Evolutionary conservation across 2,888 invertebrate species (phyloP), one percentile per base, ranked within the genome.

Genomic region (Acrobasis repandana): DNA sequence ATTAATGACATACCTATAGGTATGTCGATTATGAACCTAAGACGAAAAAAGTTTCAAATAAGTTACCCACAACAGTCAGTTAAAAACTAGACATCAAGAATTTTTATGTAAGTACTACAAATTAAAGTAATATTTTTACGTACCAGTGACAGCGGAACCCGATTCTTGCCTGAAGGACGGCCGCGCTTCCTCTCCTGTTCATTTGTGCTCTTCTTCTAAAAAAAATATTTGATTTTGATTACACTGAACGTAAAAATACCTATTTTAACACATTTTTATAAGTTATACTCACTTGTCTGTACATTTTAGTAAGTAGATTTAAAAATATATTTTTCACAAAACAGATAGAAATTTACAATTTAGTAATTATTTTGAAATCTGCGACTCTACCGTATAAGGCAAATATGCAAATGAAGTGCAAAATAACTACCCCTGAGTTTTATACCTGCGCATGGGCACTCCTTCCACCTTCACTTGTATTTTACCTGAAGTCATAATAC

Each of bases 101-200:
- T 36, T 36, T 36, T 36, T 36, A 36, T 10, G 34, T 34, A 36
- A 8, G 4, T 36, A 36, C 36, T 36, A 36, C 6, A 1, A 36
- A 10, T 36, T 1, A 10, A 18, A 20, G 4, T 20, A 4, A 20
- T 20, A 20, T 20, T 20, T n/a, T 28, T 28, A 69, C 78, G 70
- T 66, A 85, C 85, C 50, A 67, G 59, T 47, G 80, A 74, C 0
- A 83, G 69, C 2, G 83, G 79, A 3, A 68, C 59, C 28, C 85
- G 67, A 58, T 80, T 79, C 47, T 70, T 77, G 8, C 85, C 83
- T 0, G 71, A 58, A 0, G 85, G 83, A 51, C 84, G 69, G 0
- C 85, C 85, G 0, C 83, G 74, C 14, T n/a, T 33, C 15, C 52
- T 28, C 33, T 52, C 51, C 9, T 33, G 14, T 1, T 43, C n/a